phyloP scores from a whole-genome alignment of 2,888 invertebrate species.

The Caenorhabditis plicata region DNA sequence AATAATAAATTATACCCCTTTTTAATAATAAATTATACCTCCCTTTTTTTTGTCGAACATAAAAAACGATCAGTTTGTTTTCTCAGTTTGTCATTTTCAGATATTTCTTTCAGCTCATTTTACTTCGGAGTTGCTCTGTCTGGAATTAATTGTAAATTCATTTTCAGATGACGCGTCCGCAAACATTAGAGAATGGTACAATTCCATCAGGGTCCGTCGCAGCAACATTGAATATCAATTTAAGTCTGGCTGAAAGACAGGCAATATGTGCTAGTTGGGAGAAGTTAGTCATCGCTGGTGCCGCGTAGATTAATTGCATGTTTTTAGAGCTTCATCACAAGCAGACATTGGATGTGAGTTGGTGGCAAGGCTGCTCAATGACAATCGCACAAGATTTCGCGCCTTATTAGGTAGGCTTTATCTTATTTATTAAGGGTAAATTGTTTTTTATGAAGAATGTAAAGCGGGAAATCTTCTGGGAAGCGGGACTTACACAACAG shows the following conservation, averaged over 20 bases:
- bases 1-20: too few relatives aligned
- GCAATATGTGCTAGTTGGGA: slow-evolving; percentile 28
- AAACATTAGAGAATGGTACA: too few relatives aligned
- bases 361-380: slow-evolving; percentile 33
- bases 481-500: slow-evolving; percentile 24
- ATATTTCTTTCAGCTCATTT: too few relatives aligned
- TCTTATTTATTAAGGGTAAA: neutral
- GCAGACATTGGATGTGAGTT: slow-evolving; percentile 37
- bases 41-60: too few relatives aligned
- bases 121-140: too few relatives aligned
- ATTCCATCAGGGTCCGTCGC: too few relatives aligned
- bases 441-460: slow-evolving; percentile 17
- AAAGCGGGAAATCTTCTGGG: slow-evolving; percentile 25
- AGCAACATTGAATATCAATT: too few relatives aligned
- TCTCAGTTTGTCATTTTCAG: too few relatives aligned
- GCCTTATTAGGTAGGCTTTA: slow-evolving; percentile 27
- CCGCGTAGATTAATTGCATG: neutral
- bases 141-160: too few relatives aligned
- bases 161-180: too few relatives aligned
- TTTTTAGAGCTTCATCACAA: slow-evolving; percentile 27
- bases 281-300: slow-evolving; percentile 4
- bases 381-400: slow-evolving; percentile 35
- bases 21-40: too few relatives aligned
- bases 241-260: slow-evolving; percentile 24
- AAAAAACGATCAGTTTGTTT: too few relatives aligned